Evolutionary conservation across 2,113 vertebrate species (phyloP), one percentile per base, ranked within the genome.

Genomic region (Tachysurus fulvidraco): DNA sequence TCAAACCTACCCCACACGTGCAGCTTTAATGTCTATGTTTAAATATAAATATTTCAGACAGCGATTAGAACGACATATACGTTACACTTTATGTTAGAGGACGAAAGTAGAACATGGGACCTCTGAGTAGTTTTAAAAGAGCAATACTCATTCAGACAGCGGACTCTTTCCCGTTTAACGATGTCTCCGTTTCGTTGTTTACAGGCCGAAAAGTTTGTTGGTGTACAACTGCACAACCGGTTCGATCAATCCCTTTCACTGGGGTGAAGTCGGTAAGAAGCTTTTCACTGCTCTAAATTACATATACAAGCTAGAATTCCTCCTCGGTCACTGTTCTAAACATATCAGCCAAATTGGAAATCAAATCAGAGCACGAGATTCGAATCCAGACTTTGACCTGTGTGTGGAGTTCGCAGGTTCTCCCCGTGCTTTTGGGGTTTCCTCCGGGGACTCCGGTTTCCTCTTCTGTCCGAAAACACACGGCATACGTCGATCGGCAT

Each of bases 211-310:
- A 91, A 97, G 95, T 92, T 93, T 99, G 78, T 93, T 98, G 91
- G 96, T 99, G 59, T 99, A 99, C 94, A 99, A 99, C 89, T 99
- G 98, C 92, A 99, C 98, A 7, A 99, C 98, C 7, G 98, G 98
- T 46, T 96, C 96, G 76, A 97, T 98, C 92, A 99, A 99, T 94
- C 98, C 98, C 59, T 99, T 99, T 91, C 97, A 94, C 93, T 99
- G 98, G 98, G 97, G 98, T 67, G 97, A 99, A 98, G 96, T 99
- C 88, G 98, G 98, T 99, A 99, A 92, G 98, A 89, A 64, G 0
- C 74, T 9, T 46, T 77, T 52, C 19, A 67, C 21, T 71, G 0
- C 28, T 44, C 23, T 83, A 85, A 23, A n/a, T 85, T 12, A 44
- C 25, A 13, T 62, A 2, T 64, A 13, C 50, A 50, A 28, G 41